Percentiles rank a stretch among this genome's conserved stretches.
Evolutionary conservation across 1,140 invertebrate genomes (phyloP).

Genomic region (Drosophila pruinosa): DNA sequence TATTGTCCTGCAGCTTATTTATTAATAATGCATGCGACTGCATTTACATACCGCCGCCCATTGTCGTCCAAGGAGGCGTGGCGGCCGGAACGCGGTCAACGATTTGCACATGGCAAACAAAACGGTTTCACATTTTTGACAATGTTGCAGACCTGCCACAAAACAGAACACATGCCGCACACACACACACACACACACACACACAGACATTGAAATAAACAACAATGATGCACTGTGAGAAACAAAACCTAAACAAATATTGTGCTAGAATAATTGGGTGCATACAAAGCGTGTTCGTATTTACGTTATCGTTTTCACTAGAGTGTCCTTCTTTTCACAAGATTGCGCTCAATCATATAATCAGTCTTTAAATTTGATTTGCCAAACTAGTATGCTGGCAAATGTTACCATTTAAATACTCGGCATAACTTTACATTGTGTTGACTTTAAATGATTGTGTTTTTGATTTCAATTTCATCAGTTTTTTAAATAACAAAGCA

Average conservation of each 20-base stretch:
- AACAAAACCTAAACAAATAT: background rate
- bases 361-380: too few species aligned
- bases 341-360: too few species aligned
- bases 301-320: background rate
- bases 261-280: background rate
- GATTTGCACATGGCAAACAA: conserved; percentile 38
- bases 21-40: conserved; percentile 46
- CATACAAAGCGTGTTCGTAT: background rate
- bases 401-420: too few species aligned
- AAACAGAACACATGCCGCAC: conserved; percentile 6
- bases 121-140: conserved; percentile 39
- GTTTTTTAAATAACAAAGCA: too few species aligned
- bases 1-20: conserved; percentile 20
- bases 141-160: conserved; percentile 30
- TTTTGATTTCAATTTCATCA: too few species aligned
- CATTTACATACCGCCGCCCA: conserved; percentile 29
- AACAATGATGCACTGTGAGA: conserved; percentile 2
- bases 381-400: too few species aligned
- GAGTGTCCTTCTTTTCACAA: too few species aligned
- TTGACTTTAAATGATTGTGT: too few species aligned
- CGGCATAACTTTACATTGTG: too few species aligned
- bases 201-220: conserved; percentile 10
- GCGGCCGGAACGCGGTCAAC: conserved; percentile 19
- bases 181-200: background rate
- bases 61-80: conserved; percentile 1